Percentiles rank a stretch among this genome's conserved stretches.
Conservation (phyloP, 2,113 vertebrate genomes). For the Xenotilapia leptura region DNA sequence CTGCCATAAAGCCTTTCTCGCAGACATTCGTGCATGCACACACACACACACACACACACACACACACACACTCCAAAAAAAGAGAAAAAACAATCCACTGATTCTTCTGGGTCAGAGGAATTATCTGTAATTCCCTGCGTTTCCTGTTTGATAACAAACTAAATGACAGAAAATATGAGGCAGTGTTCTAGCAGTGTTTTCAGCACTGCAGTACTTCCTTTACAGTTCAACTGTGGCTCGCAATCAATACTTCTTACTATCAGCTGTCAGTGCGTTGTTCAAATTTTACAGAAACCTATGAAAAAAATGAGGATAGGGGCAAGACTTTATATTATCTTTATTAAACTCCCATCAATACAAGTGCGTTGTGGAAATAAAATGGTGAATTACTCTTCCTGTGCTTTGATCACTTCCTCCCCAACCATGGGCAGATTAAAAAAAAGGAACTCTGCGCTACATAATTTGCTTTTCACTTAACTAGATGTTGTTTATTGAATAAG, state of each 20-base stretch:
- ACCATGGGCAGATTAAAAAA: not conserved
- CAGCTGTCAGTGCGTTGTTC: not conserved
- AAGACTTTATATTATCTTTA: not conserved
- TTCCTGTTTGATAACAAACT: not conserved
- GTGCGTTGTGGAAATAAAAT: not conserved
- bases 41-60: not conserved
- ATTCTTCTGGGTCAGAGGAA: not conserved
- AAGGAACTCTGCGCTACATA: not conserved
- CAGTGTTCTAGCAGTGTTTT: not conserved
- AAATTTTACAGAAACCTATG: not conserved
- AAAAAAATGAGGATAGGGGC: not conserved
- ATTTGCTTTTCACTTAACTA: not conserved
- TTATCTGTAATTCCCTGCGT: not conserved
- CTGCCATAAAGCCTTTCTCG: too few species aligned
- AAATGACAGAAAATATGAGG: not conserved
- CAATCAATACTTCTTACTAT: not conserved
- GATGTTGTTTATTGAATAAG: not conserved
- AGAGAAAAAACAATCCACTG: not conserved
- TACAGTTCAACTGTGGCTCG: not conserved
- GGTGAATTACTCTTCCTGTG: not conserved
- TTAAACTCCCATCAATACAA: not conserved
- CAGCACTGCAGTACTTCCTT: not conserved
- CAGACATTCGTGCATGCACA: too few species aligned
- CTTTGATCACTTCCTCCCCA: not conserved
- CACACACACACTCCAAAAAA: not conserved